A percentile compares a stretch with the other conserved stretches of the same genome.
phyloP scores from a whole-genome alignment of 2,888 invertebrate genomes.

The Yponomeuta plumbellus region DNA sequence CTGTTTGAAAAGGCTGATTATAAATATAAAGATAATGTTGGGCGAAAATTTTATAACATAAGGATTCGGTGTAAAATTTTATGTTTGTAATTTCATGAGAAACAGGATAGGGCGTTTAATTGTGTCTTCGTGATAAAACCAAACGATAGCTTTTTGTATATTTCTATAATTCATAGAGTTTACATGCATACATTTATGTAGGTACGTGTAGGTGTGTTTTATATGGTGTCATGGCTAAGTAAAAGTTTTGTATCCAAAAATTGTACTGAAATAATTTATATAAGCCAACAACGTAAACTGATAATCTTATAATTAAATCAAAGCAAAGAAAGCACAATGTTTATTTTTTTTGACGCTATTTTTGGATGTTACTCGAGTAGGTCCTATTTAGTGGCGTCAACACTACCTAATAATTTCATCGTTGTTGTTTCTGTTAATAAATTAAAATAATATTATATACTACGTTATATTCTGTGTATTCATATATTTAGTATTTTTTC shows the following conservation, averaged over 20 bases:
- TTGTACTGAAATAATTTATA: conserved; percentile 5
- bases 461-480: conserved; percentile 12
- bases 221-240: conserved; percentile 39
- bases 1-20: conserved; percentile 74
- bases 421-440: conserved; percentile 15
- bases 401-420: conserved; percentile 12
- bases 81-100: conserved; percentile 1
- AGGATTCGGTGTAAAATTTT: conserved; percentile 35
- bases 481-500: neutral
- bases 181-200: conserved; percentile 56
- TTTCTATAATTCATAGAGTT: conserved; percentile 64
- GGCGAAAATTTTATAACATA: conserved; percentile 51
- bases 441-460: conserved; percentile 15
- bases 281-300: too few species aligned
- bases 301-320: neutral
- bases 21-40: conserved; percentile 63
- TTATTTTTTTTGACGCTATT: neutral
- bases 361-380: neutral
- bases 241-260: conserved; percentile 22
- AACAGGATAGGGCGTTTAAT: conserved; percentile 15
- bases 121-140: conserved; percentile 49
- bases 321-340: neutral
- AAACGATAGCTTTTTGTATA: conserved; percentile 69
- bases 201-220: conserved; percentile 53
- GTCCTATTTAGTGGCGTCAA: neutral